Evolutionary conservation across 2,113 vertebrate species (phyloP).

Genomic region (Corapipo altera): DNA sequence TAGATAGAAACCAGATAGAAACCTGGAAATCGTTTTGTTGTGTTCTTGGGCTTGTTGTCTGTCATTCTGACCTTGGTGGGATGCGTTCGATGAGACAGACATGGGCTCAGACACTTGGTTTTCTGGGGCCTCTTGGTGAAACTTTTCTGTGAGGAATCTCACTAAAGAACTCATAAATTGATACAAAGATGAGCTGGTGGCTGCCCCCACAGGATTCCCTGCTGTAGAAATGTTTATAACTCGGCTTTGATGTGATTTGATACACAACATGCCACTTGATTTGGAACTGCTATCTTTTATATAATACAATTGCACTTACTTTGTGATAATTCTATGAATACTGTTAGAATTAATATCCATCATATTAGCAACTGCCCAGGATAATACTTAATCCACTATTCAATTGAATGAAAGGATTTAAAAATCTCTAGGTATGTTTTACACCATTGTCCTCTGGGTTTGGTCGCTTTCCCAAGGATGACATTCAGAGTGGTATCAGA

Average conservation of each 20-base stretch:
- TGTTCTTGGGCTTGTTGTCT: neutral
- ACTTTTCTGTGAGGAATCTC: neutral
- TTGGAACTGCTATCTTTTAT: conserved; percentile 48
- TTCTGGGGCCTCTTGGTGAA: neutral
- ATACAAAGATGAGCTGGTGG: neutral
- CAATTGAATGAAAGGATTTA: conserved; percentile 55
- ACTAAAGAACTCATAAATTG: neutral
- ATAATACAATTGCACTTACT: conserved; percentile 53
- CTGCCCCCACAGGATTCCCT: neutral
- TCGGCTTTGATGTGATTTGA: neutral
- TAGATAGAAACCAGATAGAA: conserved; percentile 35
- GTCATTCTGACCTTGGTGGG: neutral
- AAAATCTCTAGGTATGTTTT: conserved; percentile 26
- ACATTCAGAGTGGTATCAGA: neutral
- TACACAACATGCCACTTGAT: conserved; percentile 32
- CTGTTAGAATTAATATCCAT: neutral
- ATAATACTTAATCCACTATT: conserved; percentile 67
- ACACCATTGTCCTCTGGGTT: neutral
- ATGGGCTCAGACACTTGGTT: neutral
- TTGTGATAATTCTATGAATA: neutral
- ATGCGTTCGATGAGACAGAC: neutral
- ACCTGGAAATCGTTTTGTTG: neutral
- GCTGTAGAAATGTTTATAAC: neutral
- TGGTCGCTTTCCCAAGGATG: conserved; percentile 8
- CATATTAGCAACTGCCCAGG: conserved; percentile 50